A percentile compares a stretch with the other conserved stretches of the same genome.
phyloP scores from a whole-genome alignment of 2,888 invertebrate genomes.

The Caenorhabditis drosophilae region DNA sequence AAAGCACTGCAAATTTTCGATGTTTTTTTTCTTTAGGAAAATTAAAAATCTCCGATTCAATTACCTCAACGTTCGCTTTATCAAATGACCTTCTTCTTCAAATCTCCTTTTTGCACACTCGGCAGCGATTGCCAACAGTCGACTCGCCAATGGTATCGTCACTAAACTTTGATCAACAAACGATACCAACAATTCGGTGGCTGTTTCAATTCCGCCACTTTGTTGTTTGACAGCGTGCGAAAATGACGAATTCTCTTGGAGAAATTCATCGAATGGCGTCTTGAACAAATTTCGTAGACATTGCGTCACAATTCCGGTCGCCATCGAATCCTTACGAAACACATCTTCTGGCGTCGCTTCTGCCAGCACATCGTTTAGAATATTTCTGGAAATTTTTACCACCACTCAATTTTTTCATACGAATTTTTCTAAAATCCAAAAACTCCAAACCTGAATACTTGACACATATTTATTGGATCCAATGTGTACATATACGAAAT shows the following conservation, averaged over 20 bases:
- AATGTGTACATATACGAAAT: constrained; percentile 28
- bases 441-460: constrained; percentile 17
- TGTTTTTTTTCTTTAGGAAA: background rate
- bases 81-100: constrained; percentile 21
- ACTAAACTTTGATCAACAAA: constrained; percentile 31
- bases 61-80: constrained; percentile 25
- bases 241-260: constrained; percentile 21
- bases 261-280: constrained; percentile 33
- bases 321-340: constrained; percentile 45
- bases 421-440: no score
- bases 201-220: constrained; percentile 6
- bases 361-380: constrained; percentile 18
- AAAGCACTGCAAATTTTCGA: constrained; percentile 20
- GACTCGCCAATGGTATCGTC: constrained; percentile 20
- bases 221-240: constrained; percentile 10
- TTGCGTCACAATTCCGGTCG: constrained; percentile 42
- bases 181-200: constrained; percentile 18
- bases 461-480: constrained; percentile 15
- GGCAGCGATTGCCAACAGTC: constrained; percentile 16
- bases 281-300: constrained; percentile 33
- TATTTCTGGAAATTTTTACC: constrained; percentile 6
- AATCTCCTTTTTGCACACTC: constrained; percentile 23
- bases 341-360: constrained; percentile 36
- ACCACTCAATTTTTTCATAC: background rate
- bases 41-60: background rate